A percentile compares a stretch with the other conserved stretches of the same genome.
These are phyloP conservation scores for Desoria tigrina DNA, from an alignment of 2,888 invertebrate genomes.

Conservation along the genomic window DNA sequence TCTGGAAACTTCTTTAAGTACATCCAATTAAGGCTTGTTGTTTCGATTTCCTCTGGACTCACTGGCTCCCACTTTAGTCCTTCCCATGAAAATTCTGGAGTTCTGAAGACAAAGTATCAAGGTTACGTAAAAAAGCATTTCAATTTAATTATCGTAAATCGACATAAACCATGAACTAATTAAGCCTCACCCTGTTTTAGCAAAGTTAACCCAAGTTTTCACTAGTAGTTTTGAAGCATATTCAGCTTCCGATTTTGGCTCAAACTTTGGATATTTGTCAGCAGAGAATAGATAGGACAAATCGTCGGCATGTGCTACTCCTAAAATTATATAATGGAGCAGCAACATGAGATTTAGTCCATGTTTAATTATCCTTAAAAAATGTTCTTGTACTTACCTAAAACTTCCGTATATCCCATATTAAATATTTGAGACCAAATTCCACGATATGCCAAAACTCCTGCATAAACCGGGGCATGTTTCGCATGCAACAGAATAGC, in stretches of 20 bases:
- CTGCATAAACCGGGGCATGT: conserved; percentile 25
- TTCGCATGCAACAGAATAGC: conserved; percentile 30
- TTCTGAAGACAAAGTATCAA: conserved; percentile 15
- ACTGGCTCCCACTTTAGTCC: conserved; percentile 26
- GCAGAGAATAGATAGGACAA: conserved; percentile 29
- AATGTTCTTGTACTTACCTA: conserved; percentile 19
- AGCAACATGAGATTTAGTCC: neutral
- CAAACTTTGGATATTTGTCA: conserved; percentile 31
- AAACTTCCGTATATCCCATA: conserved; percentile 27
- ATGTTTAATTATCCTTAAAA: neutral
- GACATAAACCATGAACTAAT: neutral
- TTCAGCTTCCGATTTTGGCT: conserved; percentile 21
- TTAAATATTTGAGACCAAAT: conserved; percentile 30
- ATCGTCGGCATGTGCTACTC: conserved; percentile 37
- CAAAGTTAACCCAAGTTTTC: conserved; percentile 25
- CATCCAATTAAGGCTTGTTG: conserved; percentile 21
- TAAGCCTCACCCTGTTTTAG: conserved; percentile 30
- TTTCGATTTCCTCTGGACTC: conserved; percentile 9
- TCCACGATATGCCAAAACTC: conserved; percentile 30
- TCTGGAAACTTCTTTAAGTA: conserved; percentile 25
- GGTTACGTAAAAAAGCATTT: neutral
- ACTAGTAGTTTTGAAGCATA: conserved; percentile 26
- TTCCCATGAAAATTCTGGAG: conserved; percentile 21
- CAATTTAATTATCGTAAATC: neutral
- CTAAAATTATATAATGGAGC: conserved; percentile 11